Percentiles rank a stretch among this genome's conserved stretches.
phyloP scores from a whole-genome alignment of 30 jellyfish, hydroid and myxozoan genomes.

The Nemopilema nomurai region DNA sequence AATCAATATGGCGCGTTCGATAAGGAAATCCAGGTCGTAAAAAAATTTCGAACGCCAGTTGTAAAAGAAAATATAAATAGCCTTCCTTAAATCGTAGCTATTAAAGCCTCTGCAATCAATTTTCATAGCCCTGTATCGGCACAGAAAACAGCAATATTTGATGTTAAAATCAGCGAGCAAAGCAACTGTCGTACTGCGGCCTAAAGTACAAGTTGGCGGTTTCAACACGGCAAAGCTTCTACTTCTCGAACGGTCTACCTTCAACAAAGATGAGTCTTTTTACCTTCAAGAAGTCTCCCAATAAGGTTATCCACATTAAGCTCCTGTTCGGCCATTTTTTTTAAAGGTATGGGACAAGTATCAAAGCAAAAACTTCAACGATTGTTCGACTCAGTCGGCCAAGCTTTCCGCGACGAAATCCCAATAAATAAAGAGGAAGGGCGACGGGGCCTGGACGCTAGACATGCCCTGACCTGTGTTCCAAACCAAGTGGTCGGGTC shows the following conservation, averaged over 20 bases:
- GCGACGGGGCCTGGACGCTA: slow-evolving; percentile 43
- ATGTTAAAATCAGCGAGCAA: no score
- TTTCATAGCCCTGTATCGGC: no score
- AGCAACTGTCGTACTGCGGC: background rate
- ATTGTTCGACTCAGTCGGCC: background rate
- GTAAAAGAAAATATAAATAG: background rate
- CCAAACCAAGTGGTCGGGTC: background rate
- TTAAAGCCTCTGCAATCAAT: no score
- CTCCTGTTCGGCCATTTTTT: slow-evolving; percentile 94
- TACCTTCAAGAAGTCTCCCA: slow-evolving; percentile 97
- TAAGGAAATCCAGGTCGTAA: background rate
- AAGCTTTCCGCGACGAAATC: slow-evolving; percentile 31
- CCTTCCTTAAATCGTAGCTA: no score
- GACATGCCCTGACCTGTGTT: background rate
- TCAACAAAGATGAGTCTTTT: background rate
- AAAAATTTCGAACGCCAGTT: background rate
- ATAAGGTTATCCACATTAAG: slow-evolving; percentile 85
- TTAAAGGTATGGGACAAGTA: background rate
- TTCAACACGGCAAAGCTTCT: background rate
- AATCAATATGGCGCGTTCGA: background rate
- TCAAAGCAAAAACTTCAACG: background rate
- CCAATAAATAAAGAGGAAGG: slow-evolving; percentile 6
- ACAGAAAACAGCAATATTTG: no score
- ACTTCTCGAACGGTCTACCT: background rate
- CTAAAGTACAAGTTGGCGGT: background rate